These are phyloP conservation scores for Agrotis clavis DNA, from an alignment of 2,888 invertebrate genomes.

Conservation along the genomic window DNA sequence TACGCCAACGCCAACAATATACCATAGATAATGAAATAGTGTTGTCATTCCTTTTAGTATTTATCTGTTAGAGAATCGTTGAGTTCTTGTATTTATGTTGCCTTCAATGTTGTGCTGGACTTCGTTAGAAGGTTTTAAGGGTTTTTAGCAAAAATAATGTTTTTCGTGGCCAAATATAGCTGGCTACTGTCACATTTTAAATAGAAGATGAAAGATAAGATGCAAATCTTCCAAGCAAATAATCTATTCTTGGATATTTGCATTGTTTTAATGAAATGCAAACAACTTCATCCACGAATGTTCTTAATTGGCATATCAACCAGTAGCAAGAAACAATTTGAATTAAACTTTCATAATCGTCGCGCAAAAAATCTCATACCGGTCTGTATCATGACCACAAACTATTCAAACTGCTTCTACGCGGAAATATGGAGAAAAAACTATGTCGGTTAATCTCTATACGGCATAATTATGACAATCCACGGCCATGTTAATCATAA, in stretches of 20 bases:
- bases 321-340: constrained; percentile 9
- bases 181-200: not conserved
- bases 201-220: not conserved
- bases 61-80: constrained; percentile 27
- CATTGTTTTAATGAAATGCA: constrained; percentile 14
- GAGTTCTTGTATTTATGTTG: constrained; percentile 10
- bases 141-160: too few relatives aligned
- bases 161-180: too few relatives aligned
- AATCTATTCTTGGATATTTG: not conserved
- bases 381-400: constrained; percentile 45
- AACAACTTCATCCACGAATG: not conserved
- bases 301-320: constrained; percentile 22
- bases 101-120: not conserved
- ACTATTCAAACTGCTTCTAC: constrained; percentile 28
- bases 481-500: constrained; percentile 46
- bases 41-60: constrained; percentile 27
- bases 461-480: constrained; percentile 54
- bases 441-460: constrained; percentile 31
- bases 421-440: constrained; percentile 36
- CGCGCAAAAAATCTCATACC: constrained; percentile 19
- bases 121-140: not conserved
- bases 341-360: constrained; percentile 40
- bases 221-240: constrained; percentile 3
- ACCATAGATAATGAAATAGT: constrained; percentile 59
- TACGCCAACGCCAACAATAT: constrained; percentile 52